Conservation (phyloP, 1,140 invertebrate species). For the Dreissena rostriformis region DNA sequence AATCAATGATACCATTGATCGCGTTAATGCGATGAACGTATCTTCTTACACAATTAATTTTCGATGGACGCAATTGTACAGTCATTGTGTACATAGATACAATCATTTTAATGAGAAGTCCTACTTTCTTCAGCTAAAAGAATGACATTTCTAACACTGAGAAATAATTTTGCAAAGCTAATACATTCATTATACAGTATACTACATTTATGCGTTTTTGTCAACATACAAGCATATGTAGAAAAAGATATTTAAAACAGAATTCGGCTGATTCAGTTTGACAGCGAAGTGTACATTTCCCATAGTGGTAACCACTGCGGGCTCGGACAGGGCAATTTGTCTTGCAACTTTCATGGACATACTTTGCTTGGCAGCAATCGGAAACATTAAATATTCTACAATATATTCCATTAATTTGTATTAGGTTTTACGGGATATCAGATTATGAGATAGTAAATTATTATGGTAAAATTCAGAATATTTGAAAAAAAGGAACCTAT, state of each 20-base stretch:
- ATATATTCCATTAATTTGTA: neutral
- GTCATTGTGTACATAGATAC: too few species aligned
- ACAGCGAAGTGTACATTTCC: slow-evolving; percentile 32
- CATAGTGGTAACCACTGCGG: slow-evolving; percentile 27
- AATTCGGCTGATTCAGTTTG: slow-evolving; percentile 13
- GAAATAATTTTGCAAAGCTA: too few species aligned
- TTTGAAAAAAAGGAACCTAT: neutral
- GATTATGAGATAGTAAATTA: neutral
- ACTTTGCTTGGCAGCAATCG: neutral
- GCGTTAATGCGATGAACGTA: too few species aligned
- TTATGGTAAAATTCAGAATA: neutral
- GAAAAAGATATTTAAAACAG: slow-evolving; percentile 13
- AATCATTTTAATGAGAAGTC: too few species aligned
- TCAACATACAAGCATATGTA: slow-evolving; percentile 9
- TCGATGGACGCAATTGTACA: too few species aligned
- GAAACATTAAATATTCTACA: slow-evolving; percentile 3
- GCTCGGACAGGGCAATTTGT: neutral
- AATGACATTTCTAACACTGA: too few species aligned
- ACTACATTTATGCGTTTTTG: too few species aligned
- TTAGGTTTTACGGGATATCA: neutral
- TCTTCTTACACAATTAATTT: too few species aligned
- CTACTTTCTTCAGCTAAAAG: too few species aligned
- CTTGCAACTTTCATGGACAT: neutral
- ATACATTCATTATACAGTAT: too few species aligned
- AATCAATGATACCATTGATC: too few species aligned